A percentile compares a stretch with the other conserved stretches of the same genome.
Evolutionary conservation across 2,888 invertebrate genomes (phyloP).

Genomic region (Volucella zonaria): DNA sequence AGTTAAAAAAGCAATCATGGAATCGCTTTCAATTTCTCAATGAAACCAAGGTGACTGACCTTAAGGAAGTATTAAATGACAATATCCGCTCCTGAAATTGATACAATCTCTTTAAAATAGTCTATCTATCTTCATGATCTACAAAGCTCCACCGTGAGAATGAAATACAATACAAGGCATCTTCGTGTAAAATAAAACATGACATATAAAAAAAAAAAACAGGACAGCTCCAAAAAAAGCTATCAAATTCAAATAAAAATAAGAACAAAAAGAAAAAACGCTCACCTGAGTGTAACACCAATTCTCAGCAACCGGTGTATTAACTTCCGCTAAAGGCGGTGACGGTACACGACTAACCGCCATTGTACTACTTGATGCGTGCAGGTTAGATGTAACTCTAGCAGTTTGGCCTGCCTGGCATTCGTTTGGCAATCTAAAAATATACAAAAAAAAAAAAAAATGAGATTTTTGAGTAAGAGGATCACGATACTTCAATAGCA

Average conservation of each 20-base stretch:
- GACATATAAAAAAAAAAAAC: conserved; percentile 4
- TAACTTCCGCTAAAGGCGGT: conserved; percentile 96
- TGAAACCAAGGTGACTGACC: conserved; percentile 31
- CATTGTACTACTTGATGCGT: conserved; percentile 93
- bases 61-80: conserved; percentile 45
- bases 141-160: conserved; percentile 41
- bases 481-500: not conserved
- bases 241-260: not conserved
- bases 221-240: not conserved
- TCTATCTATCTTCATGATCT: not conserved
- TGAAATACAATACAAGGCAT: conserved; percentile 48
- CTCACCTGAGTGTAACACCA: conserved; percentile 99
- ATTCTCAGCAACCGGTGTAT: conserved; percentile 99
- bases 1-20: not conserved
- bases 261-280: conserved; percentile 41
- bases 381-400: conserved; percentile 92
- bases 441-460: conserved; percentile 75
- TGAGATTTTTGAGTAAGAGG: conserved; percentile 60
- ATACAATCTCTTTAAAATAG: conserved; percentile 10
- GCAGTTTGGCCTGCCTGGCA: conserved; percentile 92
- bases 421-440: conserved; percentile 91
- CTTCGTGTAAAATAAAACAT: not conserved
- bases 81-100: conserved; percentile 58
- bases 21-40: conserved; percentile 9
- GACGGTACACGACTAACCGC: conserved; percentile 98